Evolutionary conservation across 1,140 invertebrate genomes (phyloP).

Genomic region (Nilaparvata lugens): DNA sequence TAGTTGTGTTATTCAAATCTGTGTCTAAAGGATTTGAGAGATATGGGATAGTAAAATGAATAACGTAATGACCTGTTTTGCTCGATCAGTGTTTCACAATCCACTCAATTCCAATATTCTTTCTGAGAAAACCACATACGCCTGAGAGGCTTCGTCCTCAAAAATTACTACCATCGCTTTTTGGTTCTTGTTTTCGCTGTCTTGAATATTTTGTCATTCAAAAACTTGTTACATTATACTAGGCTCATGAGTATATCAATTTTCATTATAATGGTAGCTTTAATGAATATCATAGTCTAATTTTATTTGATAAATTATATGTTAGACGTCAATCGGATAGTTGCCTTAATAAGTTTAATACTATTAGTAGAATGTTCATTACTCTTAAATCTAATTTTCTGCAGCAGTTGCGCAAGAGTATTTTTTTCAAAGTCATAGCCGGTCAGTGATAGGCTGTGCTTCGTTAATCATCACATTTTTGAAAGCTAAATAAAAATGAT

Average conservation of each 20-base stretch:
- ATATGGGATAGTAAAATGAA: not conserved
- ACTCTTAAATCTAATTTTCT: conserved; percentile 8
- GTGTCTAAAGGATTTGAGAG: too few species aligned
- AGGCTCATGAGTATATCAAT: not conserved
- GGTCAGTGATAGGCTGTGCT: conserved; percentile 14
- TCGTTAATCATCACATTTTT: conserved; percentile 7
- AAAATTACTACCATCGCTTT: not conserved
- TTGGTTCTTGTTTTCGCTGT: not conserved
- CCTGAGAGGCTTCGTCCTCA: conserved; percentile 15
- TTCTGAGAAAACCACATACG: not conserved
- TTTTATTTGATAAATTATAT: not conserved
- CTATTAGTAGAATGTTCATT: not conserved
- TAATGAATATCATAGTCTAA: too few species aligned
- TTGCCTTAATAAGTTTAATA: not conserved
- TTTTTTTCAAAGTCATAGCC: conserved; percentile 11
- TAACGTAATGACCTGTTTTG: not conserved
- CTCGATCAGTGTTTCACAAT: not conserved
- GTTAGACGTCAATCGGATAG: not conserved
- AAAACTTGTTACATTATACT: not conserved
- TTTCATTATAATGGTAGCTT: too few species aligned
- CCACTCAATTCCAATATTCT: not conserved
- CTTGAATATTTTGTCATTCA: not conserved
- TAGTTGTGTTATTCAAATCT: too few species aligned
- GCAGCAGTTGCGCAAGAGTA: conserved; percentile 19
- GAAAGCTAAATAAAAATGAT: not conserved